Evolutionary conservation across 2,797 vertebrate genomes (phyloP).

Genomic region (Pteropus rufus): DNA sequence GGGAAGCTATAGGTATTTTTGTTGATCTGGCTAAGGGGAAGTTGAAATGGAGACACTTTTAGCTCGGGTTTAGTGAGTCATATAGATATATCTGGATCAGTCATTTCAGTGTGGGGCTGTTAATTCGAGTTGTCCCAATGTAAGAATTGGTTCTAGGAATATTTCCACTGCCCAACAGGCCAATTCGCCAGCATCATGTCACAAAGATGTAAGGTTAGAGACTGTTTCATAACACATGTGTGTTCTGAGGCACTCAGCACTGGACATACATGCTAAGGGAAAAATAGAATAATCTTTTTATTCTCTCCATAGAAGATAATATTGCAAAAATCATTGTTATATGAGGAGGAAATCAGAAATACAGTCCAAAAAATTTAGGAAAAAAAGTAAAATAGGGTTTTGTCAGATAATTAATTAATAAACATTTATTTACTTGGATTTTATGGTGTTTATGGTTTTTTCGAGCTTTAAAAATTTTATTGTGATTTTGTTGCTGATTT

Average conservation of each 20-base stretch:
- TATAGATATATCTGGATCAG: not conserved
- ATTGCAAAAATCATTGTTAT: not conserved
- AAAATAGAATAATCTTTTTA: not conserved
- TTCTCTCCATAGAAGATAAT: not conserved
- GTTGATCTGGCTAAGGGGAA: not conserved
- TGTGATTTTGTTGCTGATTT: not conserved
- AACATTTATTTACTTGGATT: not conserved
- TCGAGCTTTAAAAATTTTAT: not conserved
- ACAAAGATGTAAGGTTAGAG: not conserved
- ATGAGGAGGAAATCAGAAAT: not conserved
- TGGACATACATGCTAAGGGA: not conserved
- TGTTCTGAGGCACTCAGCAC: not conserved
- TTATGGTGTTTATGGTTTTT: not conserved
- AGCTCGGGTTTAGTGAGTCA: not conserved
- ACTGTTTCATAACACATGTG: not conserved
- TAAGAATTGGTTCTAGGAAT: not conserved
- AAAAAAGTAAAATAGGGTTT: not conserved
- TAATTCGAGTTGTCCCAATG: not conserved
- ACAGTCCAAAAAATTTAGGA: not conserved
- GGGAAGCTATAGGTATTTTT: not conserved
- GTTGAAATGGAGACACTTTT: not conserved
- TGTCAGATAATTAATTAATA: not conserved
- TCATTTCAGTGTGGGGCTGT: not conserved
- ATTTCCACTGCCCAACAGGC: not conserved
- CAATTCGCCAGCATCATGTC: not conserved